Base-by-base conservation (phyloP, 2,888 invertebrate species). In the Liposcelis brunnea region DNA sequence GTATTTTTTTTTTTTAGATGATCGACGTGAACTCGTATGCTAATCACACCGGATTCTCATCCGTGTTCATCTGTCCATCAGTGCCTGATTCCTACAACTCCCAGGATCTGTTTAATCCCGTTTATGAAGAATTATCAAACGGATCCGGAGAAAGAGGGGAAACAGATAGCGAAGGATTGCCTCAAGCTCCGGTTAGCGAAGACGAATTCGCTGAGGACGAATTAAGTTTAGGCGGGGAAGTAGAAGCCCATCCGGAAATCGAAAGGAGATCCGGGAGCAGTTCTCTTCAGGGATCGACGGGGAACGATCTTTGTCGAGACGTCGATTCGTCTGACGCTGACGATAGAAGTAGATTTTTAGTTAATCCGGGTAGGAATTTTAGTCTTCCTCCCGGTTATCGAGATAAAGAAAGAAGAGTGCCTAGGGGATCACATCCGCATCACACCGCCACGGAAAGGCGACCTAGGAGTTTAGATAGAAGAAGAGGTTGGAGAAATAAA, bases 161-260 rank as follows among this genome's bases (percentile, higher is more conserved):
- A 33, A 50, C 48, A 42, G 49, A 26, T 21, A 43, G 42, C 31
- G 46, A 32, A 3, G 48, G 42, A 5, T 43, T 42, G 18, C 26
- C 21, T 14, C 45, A 11, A 15, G 77, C 75, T 10, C 69, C 75
- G 32, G 77, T 76, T 57, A 83, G 82, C 57, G 85, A 84, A 58
- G 85, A 85, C 56, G 84, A 85, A 57, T 84, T 85, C 58, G 84
- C 84, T 42, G 85, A 84, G 63, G 85, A 85, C 58, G 85, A 85
- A 58, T 68, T 85, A 11, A 65, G 65, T 49, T 55, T 65, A 8
- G 65, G 63, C 44, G 66, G 64, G 44, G 58, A 44, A 49, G 51
- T 42, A 61, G 31, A 60, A 60, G 2, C 57, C 60, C 2, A 63
- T 60, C 54, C 51, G 49, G 14, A 55, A 62, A 35, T 53, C 58